Conservation (phyloP, 2,888 invertebrate species). For the Coremacera marginata region DNA sequence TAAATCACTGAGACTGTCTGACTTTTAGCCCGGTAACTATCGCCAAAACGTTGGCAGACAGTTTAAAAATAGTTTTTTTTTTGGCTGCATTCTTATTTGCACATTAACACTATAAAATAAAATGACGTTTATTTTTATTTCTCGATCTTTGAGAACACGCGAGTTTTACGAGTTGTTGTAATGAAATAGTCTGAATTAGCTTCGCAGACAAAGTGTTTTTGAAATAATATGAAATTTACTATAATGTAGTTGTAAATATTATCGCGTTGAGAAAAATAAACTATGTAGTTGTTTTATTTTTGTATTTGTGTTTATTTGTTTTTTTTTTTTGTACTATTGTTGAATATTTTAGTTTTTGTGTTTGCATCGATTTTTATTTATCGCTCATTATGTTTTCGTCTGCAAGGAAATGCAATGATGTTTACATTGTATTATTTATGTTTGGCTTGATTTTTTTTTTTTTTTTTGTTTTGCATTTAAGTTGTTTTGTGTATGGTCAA, state of each 20-base stretch:
- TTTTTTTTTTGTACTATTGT: neutral
- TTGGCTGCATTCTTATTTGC: neutral
- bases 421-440: neutral
- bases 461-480: neutral
- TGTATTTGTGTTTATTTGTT: neutral
- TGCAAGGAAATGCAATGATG: neutral
- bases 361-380: conserved; percentile 2
- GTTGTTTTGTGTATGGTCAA: neutral
- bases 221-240: conserved; percentile 24
- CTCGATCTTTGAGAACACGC: neutral
- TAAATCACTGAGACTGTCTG: too few relatives aligned
- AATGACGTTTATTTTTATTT: conserved; percentile 7
- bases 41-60: too few relatives aligned
- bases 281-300: neutral
- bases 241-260: neutral
- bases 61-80: conserved; percentile 16
- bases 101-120: neutral
- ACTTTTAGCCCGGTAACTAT: too few relatives aligned
- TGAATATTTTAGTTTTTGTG: neutral
- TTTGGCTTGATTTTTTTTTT: too few relatives aligned
- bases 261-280: neutral
- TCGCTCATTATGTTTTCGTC: conserved; percentile 1
- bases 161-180: neutral
- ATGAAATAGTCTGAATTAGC: neutral
- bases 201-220: conserved; percentile 15